phyloP scores from a whole-genome alignment of 2,888 invertebrate species.

The Latheticus oryzae region DNA sequence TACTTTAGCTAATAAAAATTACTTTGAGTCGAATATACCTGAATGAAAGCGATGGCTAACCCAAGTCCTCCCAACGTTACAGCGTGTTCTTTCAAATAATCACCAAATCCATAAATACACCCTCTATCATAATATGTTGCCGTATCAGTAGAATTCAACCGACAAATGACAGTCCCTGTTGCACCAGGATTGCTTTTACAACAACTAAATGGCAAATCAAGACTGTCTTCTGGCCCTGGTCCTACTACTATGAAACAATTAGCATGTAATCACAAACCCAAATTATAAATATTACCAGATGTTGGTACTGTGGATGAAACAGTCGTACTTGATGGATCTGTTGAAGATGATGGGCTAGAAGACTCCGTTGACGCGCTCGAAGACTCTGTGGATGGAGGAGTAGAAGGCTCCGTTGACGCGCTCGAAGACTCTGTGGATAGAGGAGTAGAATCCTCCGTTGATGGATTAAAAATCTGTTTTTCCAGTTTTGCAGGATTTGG shows the following conservation, averaged over 20 bases:
- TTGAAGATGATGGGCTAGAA: too few relatives aligned
- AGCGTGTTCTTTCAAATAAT: conserved; percentile 77
- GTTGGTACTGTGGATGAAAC: too few relatives aligned
- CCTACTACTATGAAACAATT: neutral
- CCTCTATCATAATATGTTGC: conserved; percentile 69
- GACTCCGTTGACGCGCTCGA: too few relatives aligned
- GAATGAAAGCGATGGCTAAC: conserved; percentile 84
- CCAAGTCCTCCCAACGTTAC: conserved; percentile 84
- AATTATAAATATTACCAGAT: too few relatives aligned
- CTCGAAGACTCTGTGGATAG: too few relatives aligned
- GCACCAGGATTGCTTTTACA: conserved; percentile 69
- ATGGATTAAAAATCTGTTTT: too few relatives aligned
- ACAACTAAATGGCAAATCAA: conserved; percentile 73
- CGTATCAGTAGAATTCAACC: conserved; percentile 38
- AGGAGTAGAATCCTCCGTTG: too few relatives aligned
- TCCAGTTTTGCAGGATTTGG: conserved; percentile 1
- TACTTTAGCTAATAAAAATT: conserved; percentile 4
- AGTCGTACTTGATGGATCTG: too few relatives aligned
- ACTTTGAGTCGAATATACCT: conserved; percentile 71
- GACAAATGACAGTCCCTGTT: conserved; percentile 65
- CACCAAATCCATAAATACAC: conserved; percentile 74
- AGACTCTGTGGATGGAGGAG: too few relatives aligned
- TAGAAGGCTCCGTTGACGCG: too few relatives aligned
- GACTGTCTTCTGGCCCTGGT: neutral
- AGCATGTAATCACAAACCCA: too few relatives aligned